These are phyloP conservation scores for Campoletis raptor DNA, from an alignment of 2,888 invertebrate species.

Conservation along the genomic window DNA sequence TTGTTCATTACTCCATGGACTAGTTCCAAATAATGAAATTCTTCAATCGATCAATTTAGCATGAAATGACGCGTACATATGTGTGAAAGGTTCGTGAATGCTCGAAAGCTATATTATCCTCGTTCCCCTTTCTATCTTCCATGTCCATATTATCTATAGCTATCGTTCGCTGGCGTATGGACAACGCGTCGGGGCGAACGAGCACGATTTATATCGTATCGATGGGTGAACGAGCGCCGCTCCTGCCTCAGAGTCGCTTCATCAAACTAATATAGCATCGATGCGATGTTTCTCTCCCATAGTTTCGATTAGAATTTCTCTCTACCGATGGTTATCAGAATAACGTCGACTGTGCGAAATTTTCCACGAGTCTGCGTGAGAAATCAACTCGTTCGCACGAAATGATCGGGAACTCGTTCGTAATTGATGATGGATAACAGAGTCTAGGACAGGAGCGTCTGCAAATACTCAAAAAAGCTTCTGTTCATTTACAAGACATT, in stretches of 20 bases:
- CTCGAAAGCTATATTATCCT: constrained; percentile 35
- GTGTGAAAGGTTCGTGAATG: constrained; percentile 33
- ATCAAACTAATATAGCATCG: constrained; percentile 59
- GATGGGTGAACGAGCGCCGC: constrained; percentile 41
- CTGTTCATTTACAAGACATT: not conserved
- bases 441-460: not conserved
- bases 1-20: not conserved
- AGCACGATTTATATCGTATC: constrained; percentile 55
- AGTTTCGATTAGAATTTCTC: constrained; percentile 47
- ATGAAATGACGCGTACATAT: constrained; percentile 8
- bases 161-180: constrained; percentile 45
- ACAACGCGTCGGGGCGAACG: constrained; percentile 37
- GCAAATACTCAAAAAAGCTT: not conserved
- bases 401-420: constrained; percentile 20
- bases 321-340: constrained; percentile 41
- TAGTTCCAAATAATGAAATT: not conserved
- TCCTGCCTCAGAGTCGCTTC: constrained; percentile 35
- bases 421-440: constrained; percentile 21
- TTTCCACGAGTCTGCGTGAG: constrained; percentile 23
- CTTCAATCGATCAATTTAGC: constrained; percentile 2
- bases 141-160: constrained; percentile 33
- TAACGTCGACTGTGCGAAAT: constrained; percentile 47
- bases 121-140: constrained; percentile 32
- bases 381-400: constrained; percentile 12
- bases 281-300: constrained; percentile 42